These are phyloP conservation scores for Meda fulgida DNA, from an alignment of 2,797 vertebrate genomes.

Conservation along the genomic window DNA sequence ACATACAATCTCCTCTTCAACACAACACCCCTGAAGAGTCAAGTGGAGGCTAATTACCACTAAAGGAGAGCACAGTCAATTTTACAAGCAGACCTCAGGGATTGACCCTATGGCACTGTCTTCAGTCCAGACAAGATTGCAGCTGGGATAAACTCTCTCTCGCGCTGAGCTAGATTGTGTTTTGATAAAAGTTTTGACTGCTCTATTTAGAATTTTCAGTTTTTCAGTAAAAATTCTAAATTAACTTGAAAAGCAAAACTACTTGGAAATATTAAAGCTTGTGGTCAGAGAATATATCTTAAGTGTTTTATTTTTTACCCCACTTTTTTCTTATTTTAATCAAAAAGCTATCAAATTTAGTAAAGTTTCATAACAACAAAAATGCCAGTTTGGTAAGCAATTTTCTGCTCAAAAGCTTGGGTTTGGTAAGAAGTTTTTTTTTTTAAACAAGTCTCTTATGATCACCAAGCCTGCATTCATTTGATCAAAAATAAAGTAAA, in stretches of 20 bases:
- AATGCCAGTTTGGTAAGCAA: neutral
- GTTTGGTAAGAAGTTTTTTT: neutral
- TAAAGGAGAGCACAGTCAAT: constrained; percentile 35
- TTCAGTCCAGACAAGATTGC: neutral
- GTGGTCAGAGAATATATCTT: neutral
- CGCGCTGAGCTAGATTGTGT: neutral
- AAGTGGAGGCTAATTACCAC: constrained; percentile 52
- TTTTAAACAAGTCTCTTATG: neutral
- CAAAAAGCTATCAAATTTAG: neutral
- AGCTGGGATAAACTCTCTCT: neutral
- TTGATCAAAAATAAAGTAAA: neutral
- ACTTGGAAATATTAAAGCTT: neutral
- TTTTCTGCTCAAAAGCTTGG: neutral
- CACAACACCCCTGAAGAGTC: constrained; percentile 34
- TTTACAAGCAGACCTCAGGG: constrained; percentile 26
- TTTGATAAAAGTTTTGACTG: constrained; percentile 1
- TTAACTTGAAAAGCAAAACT: neutral
- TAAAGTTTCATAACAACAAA: neutral
- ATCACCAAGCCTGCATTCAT: neutral
- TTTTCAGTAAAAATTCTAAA: neutral
- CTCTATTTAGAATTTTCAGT: neutral
- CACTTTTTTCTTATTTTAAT: neutral
- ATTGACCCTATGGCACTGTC: constrained; percentile 41
- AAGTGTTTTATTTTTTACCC: neutral
- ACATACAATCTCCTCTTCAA: constrained; percentile 44